Percentiles rank a stretch among this genome's conserved stretches.
Evolutionary conservation across 1,140 invertebrate species (phyloP).

Genomic region (Heliothis virescens): DNA sequence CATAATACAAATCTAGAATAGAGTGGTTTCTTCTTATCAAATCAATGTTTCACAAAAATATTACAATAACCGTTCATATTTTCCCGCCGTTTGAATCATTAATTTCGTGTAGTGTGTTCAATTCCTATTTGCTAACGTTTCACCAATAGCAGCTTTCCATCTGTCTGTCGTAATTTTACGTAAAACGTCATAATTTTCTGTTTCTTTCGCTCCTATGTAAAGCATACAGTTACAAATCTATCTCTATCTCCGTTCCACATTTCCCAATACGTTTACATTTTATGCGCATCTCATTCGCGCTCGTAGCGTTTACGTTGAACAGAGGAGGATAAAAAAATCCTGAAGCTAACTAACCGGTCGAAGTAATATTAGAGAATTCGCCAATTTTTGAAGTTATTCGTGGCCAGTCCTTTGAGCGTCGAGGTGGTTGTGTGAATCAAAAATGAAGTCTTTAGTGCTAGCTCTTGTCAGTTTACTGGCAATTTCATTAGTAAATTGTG

Average conservation of each 20-base stretch:
- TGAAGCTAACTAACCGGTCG: constrained; percentile 65
- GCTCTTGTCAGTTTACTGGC: constrained; percentile 85
- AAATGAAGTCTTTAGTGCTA: constrained; percentile 85
- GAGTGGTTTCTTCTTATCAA: not conserved
- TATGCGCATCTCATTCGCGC: constrained; percentile 61
- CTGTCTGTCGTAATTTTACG: constrained; percentile 86
- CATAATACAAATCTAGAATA: no score
- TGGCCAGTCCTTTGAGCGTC: constrained; percentile 75
- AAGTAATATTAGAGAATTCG: constrained; percentile 78
- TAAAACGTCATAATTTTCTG: constrained; percentile 61
- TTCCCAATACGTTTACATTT: constrained; percentile 52
- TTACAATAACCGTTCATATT: constrained; percentile 10
- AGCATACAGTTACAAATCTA: constrained; percentile 46
- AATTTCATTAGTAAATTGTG: constrained; percentile 84
- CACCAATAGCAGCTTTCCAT: constrained; percentile 87
- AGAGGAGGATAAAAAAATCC: constrained; percentile 58
- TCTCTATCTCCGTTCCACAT: constrained; percentile 55
- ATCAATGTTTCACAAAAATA: not conserved
- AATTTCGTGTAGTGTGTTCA: constrained; percentile 76
- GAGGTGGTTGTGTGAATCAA: constrained; percentile 79
- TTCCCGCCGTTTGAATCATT: constrained; percentile 63
- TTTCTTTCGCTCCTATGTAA: constrained; percentile 61
- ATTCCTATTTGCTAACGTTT: constrained; percentile 72
- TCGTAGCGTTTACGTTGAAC: not conserved
- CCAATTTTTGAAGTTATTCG: constrained; percentile 82